A percentile compares a stretch with the other conserved stretches of the same genome.
Conservation (phyloP, 2,888 invertebrate genomes). For the Phasia obesa region DNA sequence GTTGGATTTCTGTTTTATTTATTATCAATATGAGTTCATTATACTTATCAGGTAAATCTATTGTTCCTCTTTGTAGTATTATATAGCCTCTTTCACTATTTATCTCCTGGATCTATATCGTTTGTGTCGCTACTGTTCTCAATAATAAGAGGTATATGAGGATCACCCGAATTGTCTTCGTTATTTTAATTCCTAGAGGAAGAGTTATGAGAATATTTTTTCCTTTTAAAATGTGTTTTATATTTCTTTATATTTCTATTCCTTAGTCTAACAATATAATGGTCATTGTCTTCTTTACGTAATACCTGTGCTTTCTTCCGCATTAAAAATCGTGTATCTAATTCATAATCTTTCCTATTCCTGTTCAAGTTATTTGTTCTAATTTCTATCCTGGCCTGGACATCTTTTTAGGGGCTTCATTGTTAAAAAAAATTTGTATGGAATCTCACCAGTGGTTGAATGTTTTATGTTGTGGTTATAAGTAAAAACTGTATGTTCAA, state of each 20-base stretch:
- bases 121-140: neutral
- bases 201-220: constrained; percentile 11
- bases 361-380: neutral
- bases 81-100: neutral
- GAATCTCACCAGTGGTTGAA: no score
- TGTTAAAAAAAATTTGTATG: no score
- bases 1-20: no score
- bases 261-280: constrained; percentile 1
- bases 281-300: neutral
- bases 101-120: constrained; percentile 16
- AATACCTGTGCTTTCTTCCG: neutral
- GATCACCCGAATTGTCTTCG: neutral
- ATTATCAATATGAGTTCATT: no score
- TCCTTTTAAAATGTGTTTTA: neutral
- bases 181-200: constrained; percentile 1
- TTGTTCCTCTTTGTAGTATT: no score
- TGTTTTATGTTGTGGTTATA: no score
- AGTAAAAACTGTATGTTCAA: no score
- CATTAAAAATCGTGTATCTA: constrained; percentile 6
- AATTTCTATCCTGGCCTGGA: no score
- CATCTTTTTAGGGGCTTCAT: no score
- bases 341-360: constrained; percentile 16
- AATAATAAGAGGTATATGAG: neutral
- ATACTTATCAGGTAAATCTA: no score
- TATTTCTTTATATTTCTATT: constrained; percentile 5